Evolutionary conservation across 2,888 invertebrate species (phyloP).

Genomic region (Argyra leucocephala): DNA sequence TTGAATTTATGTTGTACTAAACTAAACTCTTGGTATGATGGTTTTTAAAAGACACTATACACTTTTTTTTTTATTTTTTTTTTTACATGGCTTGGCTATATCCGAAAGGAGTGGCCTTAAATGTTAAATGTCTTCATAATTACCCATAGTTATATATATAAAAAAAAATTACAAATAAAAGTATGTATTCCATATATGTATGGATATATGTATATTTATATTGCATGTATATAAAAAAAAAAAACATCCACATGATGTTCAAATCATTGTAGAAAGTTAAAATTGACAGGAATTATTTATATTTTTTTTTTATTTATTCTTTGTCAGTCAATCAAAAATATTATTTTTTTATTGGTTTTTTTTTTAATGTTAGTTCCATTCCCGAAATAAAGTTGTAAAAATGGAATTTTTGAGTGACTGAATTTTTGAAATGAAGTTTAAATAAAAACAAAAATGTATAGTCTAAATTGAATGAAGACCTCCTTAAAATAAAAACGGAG

Average conservation of each 20-base stretch:
- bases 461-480: too few species aligned
- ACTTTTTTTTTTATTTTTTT: conserved; percentile 12
- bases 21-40: conserved; percentile 7
- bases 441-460: too few species aligned
- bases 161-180: not conserved
- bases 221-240: not conserved
- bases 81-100: not conserved
- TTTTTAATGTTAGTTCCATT: too few species aligned
- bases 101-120: not conserved
- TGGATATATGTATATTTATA: not conserved
- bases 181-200: not conserved
- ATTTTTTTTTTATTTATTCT: not conserved
- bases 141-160: not conserved
- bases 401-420: too few species aligned
- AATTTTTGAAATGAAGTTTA: too few species aligned
- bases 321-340: conserved; percentile 1
- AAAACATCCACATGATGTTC: not conserved
- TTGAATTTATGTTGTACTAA: conserved; percentile 2
- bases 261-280: conserved; percentile 6
- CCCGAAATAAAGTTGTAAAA: conserved; percentile 1
- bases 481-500: too few species aligned
- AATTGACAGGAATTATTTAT: not conserved
- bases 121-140: not conserved
- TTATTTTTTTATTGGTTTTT: not conserved
- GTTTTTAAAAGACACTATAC: conserved; percentile 17